phyloP scores from a whole-genome alignment of 35 echinoderm and acorn worm species.

The Stichopus chloronotus region DNA sequence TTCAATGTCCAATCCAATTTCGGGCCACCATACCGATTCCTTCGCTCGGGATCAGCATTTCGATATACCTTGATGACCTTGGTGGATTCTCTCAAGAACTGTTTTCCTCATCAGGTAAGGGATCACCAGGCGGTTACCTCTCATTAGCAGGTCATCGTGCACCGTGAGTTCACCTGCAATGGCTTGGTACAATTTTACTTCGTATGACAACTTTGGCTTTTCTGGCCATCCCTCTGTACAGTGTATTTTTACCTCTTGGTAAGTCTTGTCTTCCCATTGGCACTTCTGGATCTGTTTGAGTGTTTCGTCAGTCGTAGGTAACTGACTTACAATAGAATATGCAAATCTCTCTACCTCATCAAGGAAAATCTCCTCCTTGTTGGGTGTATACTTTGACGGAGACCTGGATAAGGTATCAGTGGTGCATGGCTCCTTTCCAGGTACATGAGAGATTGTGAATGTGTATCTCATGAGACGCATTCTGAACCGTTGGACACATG shows the following conservation, averaged over 20 bases:
- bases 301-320: constrained; percentile 10
- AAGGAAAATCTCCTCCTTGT: background rate
- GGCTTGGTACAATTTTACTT: constrained; percentile 53
- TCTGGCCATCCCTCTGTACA: constrained; percentile 69
- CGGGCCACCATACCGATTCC: constrained; percentile 77
- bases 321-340: background rate
- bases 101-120: constrained; percentile 50
- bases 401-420: constrained; percentile 63
- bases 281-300: constrained; percentile 36
- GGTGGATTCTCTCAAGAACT: constrained; percentile 64
- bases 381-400: background rate
- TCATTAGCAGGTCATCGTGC: constrained; percentile 60
- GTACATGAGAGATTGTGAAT: constrained; percentile 40
- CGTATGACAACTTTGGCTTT: constrained; percentile 33
- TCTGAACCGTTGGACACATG: constrained; percentile 65
- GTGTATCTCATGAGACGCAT: constrained; percentile 65
- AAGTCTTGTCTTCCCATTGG: constrained; percentile 66
- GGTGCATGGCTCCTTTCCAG: constrained; percentile 49
- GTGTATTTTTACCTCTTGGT: constrained; percentile 45
- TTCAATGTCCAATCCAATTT: constrained; percentile 56
- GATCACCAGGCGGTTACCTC: constrained; percentile 67
- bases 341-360: constrained; percentile 57
- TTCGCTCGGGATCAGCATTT: constrained; percentile 49
- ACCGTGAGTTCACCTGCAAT: constrained; percentile 54
- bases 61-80: constrained; percentile 48